Percentiles rank a stretch among this genome's conserved stretches.
phyloP scores from a whole-genome alignment of 2,113 vertebrate species.

The Perognathus longimembris region DNA sequence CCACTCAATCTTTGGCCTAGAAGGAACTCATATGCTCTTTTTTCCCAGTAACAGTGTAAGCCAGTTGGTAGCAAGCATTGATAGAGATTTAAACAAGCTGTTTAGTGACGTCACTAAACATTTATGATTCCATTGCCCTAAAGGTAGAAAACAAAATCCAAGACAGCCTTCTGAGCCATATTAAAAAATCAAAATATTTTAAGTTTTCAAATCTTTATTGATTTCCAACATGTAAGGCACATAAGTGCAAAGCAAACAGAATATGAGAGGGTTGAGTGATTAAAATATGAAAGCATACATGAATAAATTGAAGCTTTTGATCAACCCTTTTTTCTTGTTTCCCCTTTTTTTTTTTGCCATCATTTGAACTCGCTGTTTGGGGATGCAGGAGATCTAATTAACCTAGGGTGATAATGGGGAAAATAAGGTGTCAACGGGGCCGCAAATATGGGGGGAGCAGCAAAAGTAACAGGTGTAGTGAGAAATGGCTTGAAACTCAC shows the following conservation, averaged over 20 bases:
- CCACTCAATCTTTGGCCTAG: background rate
- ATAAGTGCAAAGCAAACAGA: slow-evolving; percentile 8
- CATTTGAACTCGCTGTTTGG: slow-evolving; percentile 25
- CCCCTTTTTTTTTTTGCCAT: background rate
- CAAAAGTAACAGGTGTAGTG: background rate
- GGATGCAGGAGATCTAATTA: background rate
- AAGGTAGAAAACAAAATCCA: background rate
- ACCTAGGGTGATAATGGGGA: background rate
- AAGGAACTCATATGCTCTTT: background rate
- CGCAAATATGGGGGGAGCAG: background rate
- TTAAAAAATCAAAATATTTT: slow-evolving; percentile 22
- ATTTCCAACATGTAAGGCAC: slow-evolving; percentile 28
- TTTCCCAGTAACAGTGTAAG: background rate
- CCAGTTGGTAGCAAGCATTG: background rate
- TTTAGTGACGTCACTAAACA: background rate
- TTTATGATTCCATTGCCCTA: background rate
- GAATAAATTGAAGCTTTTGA: background rate
- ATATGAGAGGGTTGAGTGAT: background rate
- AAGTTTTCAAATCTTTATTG: slow-evolving; percentile 56
- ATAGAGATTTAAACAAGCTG: background rate
- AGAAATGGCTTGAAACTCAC: background rate
- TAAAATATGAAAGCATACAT: slow-evolving; percentile 20
- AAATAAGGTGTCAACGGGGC: background rate
- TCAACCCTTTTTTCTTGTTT: background rate
- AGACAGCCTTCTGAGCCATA: background rate